These are phyloP conservation scores for Cyanoramphus novaezelandiae DNA, from an alignment of 2,113 vertebrate genomes.

Conservation along the genomic window DNA sequence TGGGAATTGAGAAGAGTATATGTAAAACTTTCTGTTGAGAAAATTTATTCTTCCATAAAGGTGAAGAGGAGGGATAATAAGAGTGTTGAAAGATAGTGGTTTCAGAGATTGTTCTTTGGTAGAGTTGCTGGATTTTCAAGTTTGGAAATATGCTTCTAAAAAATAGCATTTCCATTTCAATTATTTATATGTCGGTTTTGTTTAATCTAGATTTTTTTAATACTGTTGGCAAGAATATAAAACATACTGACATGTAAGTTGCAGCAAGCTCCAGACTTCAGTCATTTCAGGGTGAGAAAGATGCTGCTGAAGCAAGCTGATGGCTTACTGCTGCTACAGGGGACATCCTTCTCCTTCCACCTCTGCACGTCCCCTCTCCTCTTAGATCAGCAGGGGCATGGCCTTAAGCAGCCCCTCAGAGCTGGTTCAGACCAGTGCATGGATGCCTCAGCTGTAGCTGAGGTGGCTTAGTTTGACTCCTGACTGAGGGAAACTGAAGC, in stretches of 20 bases:
- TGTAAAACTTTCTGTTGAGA: not conserved
- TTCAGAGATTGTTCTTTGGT: not conserved
- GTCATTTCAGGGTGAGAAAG: not conserved
- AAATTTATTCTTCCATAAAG: not conserved
- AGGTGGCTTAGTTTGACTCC: not conserved
- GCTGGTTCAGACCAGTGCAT: not conserved
- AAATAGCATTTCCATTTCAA: not conserved
- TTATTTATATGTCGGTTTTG: not conserved
- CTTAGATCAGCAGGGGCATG: not conserved
- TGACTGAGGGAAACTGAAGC: not conserved
- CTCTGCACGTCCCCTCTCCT: not conserved
- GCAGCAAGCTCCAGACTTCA: not conserved
- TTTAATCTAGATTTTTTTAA: not conserved
- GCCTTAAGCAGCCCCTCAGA: rapidly evolving
- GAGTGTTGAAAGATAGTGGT: not conserved
- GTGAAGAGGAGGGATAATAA: not conserved
- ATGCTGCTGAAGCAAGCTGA: not conserved
- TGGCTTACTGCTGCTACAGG: not conserved
- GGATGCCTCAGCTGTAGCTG: not conserved
- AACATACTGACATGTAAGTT: not conserved
- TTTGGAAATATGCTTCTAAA: not conserved
- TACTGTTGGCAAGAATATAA: not conserved
- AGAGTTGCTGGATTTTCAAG: not conserved
- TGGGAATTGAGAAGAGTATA: not conserved
- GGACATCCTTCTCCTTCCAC: not conserved